Conservation (phyloP, 2,797 vertebrate genomes). For the Pipistrellus nathusii region DNA sequence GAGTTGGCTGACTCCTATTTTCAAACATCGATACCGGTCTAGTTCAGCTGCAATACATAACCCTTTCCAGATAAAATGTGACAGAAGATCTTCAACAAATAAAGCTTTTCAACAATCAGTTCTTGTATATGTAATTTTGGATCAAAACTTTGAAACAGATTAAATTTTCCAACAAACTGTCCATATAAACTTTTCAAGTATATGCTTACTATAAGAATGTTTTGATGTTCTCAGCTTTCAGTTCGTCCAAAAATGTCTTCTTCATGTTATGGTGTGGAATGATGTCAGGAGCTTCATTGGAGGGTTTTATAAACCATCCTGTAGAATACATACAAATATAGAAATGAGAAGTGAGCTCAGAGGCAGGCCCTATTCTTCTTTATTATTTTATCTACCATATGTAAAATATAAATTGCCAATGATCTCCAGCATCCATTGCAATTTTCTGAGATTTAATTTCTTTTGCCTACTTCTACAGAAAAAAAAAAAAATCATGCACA, state of each 20-base stretch:
- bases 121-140: neutral
- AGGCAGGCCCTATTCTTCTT: neutral
- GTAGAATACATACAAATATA: slow-evolving; percentile 72
- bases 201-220: slow-evolving; percentile 90
- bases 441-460: slow-evolving; percentile 13
- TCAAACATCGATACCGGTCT: neutral
- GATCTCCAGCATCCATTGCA: neutral
- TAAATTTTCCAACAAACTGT: neutral
- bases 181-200: neutral
- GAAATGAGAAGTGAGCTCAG: neutral
- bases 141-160: neutral
- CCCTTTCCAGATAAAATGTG: neutral
- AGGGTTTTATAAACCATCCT: slow-evolving; percentile 94
- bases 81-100: slow-evolving; percentile 16
- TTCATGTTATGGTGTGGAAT: slow-evolving; percentile 84
- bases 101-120: neutral
- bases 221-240: slow-evolving; percentile 94
- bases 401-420: neutral
- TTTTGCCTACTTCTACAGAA: neutral
- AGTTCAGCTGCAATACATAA: neutral
- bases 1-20: neutral
- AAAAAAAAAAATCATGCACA: neutral
- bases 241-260: slow-evolving; percentile 91
- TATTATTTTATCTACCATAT: neutral
- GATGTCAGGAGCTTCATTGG: slow-evolving; percentile 59